Evolutionary conservation across 1,140 invertebrate genomes (phyloP), one percentile per base, ranked within the genome.

Genomic region (Lethrus apterus): DNA sequence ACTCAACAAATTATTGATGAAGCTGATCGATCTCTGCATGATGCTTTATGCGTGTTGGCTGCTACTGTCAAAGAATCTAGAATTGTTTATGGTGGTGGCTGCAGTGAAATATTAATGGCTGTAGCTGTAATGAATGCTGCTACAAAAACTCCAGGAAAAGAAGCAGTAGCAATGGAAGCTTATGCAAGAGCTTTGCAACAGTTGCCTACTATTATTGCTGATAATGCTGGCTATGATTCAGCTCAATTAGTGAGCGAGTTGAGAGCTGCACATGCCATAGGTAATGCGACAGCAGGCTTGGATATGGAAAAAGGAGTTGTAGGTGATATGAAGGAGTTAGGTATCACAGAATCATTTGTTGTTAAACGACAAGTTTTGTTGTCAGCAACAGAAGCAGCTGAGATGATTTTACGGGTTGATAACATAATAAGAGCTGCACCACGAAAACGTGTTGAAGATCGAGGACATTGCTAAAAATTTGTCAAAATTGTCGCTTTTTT

Each of bases 1-100:
- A 99, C 97, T 2, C 86, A 98, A 64, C 97, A 99, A 71, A 98
- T 99, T 60, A 78, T 99, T 8, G 96, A 98, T 60, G 97, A 99
- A 71, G 96, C 97, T 1, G 95, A 99, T 57, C 78, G 97, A 31
- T 98, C 96, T 1, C 68, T 99, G 3, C 97, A 99, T 62, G 97
- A 99, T 67, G 97, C 96, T 2, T 75, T 99, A 0, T 99, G 97
- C 69, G 97, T 99, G 0, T 73, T 99, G 14, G 80, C 91, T 0
- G 89, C 94, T 33, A 98, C 96, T 14, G 92, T 99, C 0, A 88
- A 88, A 54, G 93, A 98, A 67, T 84, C 89, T 0, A 79, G 85
- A 55, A 85, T 92, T 41, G 84, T 98, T 4, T 95, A 80, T 64
- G 95, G 95, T 18, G 94, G 93, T 67, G 94, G 63, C 19, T 88